Conservation (phyloP, 1,140 invertebrate species). For the Fopius arisanus region DNA sequence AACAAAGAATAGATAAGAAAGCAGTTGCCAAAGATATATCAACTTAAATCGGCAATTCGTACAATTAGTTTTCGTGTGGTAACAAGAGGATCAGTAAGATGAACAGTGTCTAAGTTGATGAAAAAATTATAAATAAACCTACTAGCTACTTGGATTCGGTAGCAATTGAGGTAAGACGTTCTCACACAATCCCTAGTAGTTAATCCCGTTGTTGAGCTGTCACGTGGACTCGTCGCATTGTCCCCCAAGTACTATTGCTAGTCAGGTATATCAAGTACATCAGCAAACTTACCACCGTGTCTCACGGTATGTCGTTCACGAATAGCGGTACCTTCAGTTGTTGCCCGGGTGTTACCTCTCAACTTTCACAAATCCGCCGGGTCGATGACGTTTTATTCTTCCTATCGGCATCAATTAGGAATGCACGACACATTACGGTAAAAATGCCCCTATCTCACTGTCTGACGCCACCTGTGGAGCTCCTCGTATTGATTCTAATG, state of each 20-base stretch:
- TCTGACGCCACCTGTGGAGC: neutral
- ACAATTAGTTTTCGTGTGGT: neutral
- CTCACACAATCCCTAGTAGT: neutral
- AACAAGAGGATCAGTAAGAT: neutral
- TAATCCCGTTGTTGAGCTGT: neutral
- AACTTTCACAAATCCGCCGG: conserved; percentile 25
- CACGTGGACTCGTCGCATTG: neutral
- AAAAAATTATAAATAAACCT: neutral
- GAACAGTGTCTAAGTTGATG: neutral
- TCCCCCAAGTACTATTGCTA: neutral
- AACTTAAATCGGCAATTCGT: no score
- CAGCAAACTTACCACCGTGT: neutral
- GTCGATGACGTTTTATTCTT: neutral
- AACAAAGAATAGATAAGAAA: no score
- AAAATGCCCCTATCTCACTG: neutral
- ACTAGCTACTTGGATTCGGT: neutral
- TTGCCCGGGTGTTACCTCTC: conserved; percentile 19
- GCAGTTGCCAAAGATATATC: no score
- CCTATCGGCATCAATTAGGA: conserved; percentile 1
- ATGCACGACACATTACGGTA: conserved; percentile 4
- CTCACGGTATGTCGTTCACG: conserved; percentile 43
- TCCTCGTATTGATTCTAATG: neutral
- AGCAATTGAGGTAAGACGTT: neutral
- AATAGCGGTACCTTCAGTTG: conserved; percentile 55
- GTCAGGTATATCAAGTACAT: neutral